phyloP scores from a whole-genome alignment of 2,888 invertebrate genomes.

The Epinotia brunnichana region DNA sequence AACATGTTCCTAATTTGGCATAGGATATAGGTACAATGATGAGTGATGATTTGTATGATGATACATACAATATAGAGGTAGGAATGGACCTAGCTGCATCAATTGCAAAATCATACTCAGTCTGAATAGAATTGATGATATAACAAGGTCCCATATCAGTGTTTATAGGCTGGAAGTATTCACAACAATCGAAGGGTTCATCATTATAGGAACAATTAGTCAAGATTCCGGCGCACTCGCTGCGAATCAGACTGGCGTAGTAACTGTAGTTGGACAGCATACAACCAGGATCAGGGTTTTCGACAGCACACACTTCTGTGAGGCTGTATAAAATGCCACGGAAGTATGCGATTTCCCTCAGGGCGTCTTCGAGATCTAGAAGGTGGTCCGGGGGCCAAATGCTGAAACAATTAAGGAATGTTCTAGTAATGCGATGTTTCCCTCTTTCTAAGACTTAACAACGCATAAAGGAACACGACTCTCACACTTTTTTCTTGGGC shows the following conservation, averaged over 20 bases:
- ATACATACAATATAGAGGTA: too few relatives aligned
- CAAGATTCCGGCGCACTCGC: constrained; percentile 79
- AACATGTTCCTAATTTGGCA: too few relatives aligned
- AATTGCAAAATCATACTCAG: constrained; percentile 65
- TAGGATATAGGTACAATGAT: too few relatives aligned
- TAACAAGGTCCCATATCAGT: constrained; percentile 86
- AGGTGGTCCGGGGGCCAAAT: constrained; percentile 87
- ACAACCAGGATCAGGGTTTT: constrained; percentile 80
- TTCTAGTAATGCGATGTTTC: too few relatives aligned
- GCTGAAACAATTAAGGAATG: constrained; percentile 67
- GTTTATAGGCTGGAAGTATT: constrained; percentile 83
- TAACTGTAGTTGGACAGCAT: constrained; percentile 84
- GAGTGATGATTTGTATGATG: too few relatives aligned
- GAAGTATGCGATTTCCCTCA: constrained; percentile 88
- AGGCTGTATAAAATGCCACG: constrained; percentile 87
- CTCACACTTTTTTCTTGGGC: too few relatives aligned
- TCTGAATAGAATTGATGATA: constrained; percentile 85
- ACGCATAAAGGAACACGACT: too few relatives aligned
- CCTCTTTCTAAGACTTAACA: background rate
- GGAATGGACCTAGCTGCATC: too few relatives aligned
- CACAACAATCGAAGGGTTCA: constrained; percentile 83
- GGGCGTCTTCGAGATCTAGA: constrained; percentile 87
- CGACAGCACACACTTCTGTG: constrained; percentile 82
- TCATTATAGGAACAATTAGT: constrained; percentile 81
- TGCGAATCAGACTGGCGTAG: constrained; percentile 82